Evolutionary conservation across 2,797 vertebrate genomes (phyloP).

Genomic region (Syndactyla subalaris): DNA sequence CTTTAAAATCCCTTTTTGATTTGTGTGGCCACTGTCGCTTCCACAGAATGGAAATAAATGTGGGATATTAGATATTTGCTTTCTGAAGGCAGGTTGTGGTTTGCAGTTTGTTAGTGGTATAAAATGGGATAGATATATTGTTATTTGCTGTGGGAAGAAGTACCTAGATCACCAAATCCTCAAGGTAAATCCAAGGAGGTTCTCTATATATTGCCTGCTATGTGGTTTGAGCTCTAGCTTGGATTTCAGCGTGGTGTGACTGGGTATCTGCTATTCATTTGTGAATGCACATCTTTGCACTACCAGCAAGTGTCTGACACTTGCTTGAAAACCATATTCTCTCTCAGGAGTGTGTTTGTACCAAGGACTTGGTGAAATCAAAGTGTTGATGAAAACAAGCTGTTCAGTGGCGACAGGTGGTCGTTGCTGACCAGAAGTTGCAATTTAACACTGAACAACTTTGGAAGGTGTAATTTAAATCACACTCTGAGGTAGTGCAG

Average conservation of each 20-base stretch:
- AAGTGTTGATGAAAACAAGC: neutral
- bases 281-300: neutral
- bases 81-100: neutral
- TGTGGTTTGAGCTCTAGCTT: neutral
- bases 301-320: neutral
- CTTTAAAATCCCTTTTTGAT: neutral
- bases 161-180: neutral
- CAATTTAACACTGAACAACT: neutral
- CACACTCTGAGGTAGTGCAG: neutral
- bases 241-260: neutral
- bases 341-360: neutral
- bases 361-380: neutral
- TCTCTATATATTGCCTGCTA: neutral
- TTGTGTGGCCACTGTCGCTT: neutral
- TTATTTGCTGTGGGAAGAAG: neutral
- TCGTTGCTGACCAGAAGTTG: neutral
- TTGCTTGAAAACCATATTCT: neutral
- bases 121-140: neutral
- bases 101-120: neutral
- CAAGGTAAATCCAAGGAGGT: neutral
- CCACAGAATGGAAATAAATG: neutral
- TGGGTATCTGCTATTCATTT: neutral
- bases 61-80: neutral
- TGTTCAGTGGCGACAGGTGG: neutral
- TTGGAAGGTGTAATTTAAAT: neutral